Evolutionary conservation across 2,797 vertebrate species (phyloP), one percentile per base, ranked within the genome.

Genomic region (Poeciliopsis presidionis): DNA sequence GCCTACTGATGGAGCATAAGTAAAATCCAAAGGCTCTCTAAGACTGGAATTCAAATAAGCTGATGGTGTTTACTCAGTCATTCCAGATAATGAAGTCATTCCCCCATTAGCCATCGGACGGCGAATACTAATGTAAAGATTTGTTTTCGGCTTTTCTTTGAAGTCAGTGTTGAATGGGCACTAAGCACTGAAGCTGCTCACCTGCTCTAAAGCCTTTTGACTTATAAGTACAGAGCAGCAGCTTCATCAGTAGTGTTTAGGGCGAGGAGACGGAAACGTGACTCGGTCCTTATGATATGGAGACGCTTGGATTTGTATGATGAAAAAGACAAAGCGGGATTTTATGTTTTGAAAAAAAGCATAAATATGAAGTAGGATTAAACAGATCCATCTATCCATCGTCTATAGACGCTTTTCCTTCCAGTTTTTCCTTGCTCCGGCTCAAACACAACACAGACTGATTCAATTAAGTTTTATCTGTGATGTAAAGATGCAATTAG

Each of bases 31-130:
- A 20, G 63, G n/a, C 7, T 1, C 25, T n/a, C 4, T 45, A 18
- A 65, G 45, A 65, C 25, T 20, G 20, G 55, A 85, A 84, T 84
- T 45, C 74, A 55, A 82, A 85, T 79, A 39, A 77, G 36, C 30
- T 6, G 30, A 75, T 76, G 16, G 12, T 71, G 75, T 79, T 88
- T 72, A 81, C 43, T 63, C 30, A 61, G 30, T 82, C 12, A 73
- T 61, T 86, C 36, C 43, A 73, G 43, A 74, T 84, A 83, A 84
- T 78, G 70, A 67, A 76, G 46, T 75, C 72, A 45, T 70, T 83
- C 65, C 75, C 73, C 25, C 74, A 45, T 51, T 61, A 70, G 45
- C 45, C 28, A 46, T 9, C 7, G 0, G 11, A 59, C 11, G 28
- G 46, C 76, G 47, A 63, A 81, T 33, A n/a, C 36, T 0, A 51